phyloP scores from a whole-genome alignment of 2,113 vertebrate genomes.

The Pipra filicauda region DNA sequence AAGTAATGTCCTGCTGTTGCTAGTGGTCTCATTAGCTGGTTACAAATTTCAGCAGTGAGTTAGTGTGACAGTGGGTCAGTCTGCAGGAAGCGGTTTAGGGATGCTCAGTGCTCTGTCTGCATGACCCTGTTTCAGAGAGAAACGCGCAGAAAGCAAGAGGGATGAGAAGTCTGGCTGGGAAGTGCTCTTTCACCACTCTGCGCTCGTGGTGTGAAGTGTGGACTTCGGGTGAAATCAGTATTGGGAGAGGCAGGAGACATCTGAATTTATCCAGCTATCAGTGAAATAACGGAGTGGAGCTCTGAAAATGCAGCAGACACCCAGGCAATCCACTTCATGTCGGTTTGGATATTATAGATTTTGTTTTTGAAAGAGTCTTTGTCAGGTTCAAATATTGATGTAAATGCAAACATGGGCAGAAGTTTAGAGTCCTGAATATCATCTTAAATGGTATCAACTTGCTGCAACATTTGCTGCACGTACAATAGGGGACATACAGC shows the following conservation, averaged over 20 bases:
- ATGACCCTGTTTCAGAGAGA: not conserved
- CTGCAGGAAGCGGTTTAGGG: not conserved
- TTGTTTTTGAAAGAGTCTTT: not conserved
- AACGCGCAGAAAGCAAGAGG: not conserved
- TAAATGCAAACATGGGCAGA: not conserved
- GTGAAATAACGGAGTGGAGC: not conserved
- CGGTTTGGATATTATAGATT: not conserved
- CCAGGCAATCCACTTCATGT: not conserved
- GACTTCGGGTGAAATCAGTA: not conserved
- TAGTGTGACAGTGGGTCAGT: not conserved
- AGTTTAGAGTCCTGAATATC: not conserved
- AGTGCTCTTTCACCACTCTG: not conserved
- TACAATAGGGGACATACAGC: not conserved
- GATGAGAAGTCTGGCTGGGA: not conserved
- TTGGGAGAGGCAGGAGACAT: not conserved
- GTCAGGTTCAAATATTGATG: not conserved
- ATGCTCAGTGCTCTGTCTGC: not conserved
- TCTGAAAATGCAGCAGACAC: not conserved
- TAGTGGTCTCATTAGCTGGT: not conserved
- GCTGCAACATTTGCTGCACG: not conserved
- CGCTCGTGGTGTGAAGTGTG: accelerated
- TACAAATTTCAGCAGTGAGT: not conserved
- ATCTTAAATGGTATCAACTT: not conserved
- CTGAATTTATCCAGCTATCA: not conserved
- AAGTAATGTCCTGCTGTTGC: not conserved